Conservation (phyloP, 2,797 vertebrate genomes). For the Pelochelys cantorii region DNA sequence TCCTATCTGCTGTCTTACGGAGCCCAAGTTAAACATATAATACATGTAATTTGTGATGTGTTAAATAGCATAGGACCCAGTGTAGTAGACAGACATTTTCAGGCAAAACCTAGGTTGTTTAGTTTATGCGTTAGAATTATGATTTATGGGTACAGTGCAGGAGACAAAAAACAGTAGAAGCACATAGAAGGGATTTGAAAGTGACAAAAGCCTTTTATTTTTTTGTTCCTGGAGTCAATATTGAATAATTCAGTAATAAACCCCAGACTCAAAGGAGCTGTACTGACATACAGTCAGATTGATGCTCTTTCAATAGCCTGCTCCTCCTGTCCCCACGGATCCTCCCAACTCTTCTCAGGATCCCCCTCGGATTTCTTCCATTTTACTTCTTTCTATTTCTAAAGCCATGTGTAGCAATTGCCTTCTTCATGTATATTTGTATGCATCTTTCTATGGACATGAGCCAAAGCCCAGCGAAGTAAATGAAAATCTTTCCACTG, state of each 20-base stretch:
- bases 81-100: neutral
- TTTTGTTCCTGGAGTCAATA: conserved; percentile 3
- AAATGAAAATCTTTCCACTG: neutral
- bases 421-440: fast-evolving
- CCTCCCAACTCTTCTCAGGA: neutral
- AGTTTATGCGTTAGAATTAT: neutral
- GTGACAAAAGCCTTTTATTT: conserved; percentile 27
- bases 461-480: neutral
- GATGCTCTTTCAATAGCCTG: neutral
- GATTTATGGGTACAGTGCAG: neutral
- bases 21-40: neutral
- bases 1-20: conserved; percentile 20
- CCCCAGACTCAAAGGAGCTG: neutral
- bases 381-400: neutral
- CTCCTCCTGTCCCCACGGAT: neutral
- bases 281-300: neutral
- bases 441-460: neutral
- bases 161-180: neutral
- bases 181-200: neutral
- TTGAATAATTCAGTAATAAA: conserved; percentile 38
- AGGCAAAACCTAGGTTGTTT: neutral
- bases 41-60: neutral
- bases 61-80: neutral
- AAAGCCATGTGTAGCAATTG: neutral
- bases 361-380: fast-evolving